A percentile compares a stretch with the other conserved stretches of the same genome.
These are phyloP conservation scores for Acronicta leporina DNA, from an alignment of 2,888 invertebrate species.

Conservation along the genomic window DNA sequence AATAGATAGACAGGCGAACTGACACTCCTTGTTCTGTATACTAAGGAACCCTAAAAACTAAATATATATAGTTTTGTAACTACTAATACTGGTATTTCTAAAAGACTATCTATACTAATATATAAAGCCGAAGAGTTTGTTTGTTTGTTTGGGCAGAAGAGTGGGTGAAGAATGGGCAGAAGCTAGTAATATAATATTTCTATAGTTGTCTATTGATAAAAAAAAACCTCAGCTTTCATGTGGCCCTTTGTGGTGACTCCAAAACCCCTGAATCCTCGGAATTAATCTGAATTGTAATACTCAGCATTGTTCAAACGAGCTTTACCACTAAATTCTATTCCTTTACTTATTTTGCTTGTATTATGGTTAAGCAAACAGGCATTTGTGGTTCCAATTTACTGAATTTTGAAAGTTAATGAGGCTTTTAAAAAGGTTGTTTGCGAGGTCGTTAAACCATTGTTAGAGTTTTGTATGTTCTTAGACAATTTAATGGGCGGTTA, in stretches of 20 bases:
- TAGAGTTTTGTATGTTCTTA: not conserved
- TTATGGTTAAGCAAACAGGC: not conserved
- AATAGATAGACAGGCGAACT: too few relatives aligned
- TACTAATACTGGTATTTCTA: too few relatives aligned
- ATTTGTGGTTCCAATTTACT: not conserved
- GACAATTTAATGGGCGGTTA: not conserved
- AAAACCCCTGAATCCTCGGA: not conserved
- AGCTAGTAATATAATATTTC: too few relatives aligned
- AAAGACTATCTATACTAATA: too few relatives aligned
- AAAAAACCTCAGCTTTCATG: not conserved
- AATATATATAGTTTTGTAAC: too few relatives aligned
- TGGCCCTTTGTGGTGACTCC: not conserved
- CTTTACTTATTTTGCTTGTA: not conserved
- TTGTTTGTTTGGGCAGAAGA: too few relatives aligned
- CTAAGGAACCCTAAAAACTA: too few relatives aligned
- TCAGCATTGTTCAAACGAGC: not conserved
- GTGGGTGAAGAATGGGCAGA: too few relatives aligned
- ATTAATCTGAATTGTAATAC: not conserved
- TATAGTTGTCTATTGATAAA: not conserved
- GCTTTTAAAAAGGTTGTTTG: not conserved
- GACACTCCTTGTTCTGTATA: too few relatives aligned
- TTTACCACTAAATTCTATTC: conserved; percentile 1
- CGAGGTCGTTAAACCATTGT: not conserved
- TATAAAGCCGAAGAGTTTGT: too few relatives aligned
- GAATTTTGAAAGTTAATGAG: not conserved